Conservation (phyloP, 2,113 vertebrate species). For the Otocyon megalotis region DNA sequence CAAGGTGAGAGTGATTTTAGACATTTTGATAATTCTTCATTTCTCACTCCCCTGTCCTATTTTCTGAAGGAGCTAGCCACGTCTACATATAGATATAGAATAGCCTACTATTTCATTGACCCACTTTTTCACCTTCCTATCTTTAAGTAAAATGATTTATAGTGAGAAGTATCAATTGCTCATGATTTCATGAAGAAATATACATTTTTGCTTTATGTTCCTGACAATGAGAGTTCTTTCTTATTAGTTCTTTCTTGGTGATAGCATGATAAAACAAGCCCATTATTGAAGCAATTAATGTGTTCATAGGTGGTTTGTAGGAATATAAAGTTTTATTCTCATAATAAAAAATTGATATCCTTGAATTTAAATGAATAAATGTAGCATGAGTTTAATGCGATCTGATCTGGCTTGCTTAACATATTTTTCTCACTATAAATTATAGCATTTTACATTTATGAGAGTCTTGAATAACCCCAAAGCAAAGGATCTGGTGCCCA, state of each 20-base stretch:
- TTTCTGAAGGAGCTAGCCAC: not conserved
- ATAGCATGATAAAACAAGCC: not conserved
- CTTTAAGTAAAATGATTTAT: not conserved
- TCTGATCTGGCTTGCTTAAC: not conserved
- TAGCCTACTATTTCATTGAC: not conserved
- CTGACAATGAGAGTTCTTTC: not conserved
- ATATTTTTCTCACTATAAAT: not conserved
- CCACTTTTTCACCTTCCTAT: not conserved
- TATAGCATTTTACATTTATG: not conserved
- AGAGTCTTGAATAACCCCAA: not conserved
- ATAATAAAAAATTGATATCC: not conserved
- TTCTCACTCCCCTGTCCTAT: not conserved
- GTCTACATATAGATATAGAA: not conserved
- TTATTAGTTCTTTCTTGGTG: not conserved
- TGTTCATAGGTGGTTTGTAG: not conserved
- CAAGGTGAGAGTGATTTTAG: not conserved
- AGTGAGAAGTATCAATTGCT: not conserved
- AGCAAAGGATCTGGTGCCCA: not conserved
- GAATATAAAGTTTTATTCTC: slow-evolving; percentile 16
- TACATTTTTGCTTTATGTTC: not conserved
- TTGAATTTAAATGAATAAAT: not conserved
- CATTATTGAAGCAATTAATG: not conserved
- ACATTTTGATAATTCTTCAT: not conserved
- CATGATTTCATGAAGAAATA: not conserved
- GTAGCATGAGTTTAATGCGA: not conserved